Conservation (phyloP, 2,797 vertebrate species). For the Anabas testudineus region DNA sequence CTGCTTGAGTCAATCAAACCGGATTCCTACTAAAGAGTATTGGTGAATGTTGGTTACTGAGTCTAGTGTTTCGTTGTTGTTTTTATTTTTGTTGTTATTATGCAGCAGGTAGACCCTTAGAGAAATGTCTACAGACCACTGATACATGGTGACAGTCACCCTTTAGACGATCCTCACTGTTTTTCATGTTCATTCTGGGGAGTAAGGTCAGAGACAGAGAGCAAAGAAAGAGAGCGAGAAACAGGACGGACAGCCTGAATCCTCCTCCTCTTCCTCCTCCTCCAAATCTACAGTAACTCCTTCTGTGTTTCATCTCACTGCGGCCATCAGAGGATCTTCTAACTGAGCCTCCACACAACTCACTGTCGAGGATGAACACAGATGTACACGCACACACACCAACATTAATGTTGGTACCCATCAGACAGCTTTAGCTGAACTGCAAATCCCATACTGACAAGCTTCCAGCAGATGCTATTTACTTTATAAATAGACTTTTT, state of each 20-base stretch:
- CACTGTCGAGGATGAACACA: slow-evolving; percentile 33
- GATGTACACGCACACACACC: slow-evolving; percentile 13
- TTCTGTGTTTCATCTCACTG: slow-evolving; percentile 36
- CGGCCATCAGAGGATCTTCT: slow-evolving; percentile 28
- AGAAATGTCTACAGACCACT: slow-evolving; percentile 34
- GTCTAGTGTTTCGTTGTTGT: slow-evolving; percentile 29
- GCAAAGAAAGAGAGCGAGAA: background rate
- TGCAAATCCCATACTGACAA: slow-evolving; percentile 48
- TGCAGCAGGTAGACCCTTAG: slow-evolving; percentile 45
- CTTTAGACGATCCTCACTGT: slow-evolving; percentile 53
- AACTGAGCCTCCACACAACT: slow-evolving; percentile 40
- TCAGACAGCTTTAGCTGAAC: slow-evolving; percentile 25
- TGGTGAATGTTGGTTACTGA: slow-evolving; percentile 9
- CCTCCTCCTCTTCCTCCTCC: slow-evolving; percentile 40
- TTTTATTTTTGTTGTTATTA: slow-evolving; percentile 17
- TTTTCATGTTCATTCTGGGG: slow-evolving; percentile 23
- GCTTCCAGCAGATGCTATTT: slow-evolving; percentile 48
- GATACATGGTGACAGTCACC: slow-evolving; percentile 58
- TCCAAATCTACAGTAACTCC: slow-evolving; percentile 35
- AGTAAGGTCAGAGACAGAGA: slow-evolving; percentile 29
- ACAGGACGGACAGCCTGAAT: slow-evolving; percentile 23
- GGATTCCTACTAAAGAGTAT: slow-evolving; percentile 17
- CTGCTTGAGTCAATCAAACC: slow-evolving; percentile 29
- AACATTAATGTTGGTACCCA: slow-evolving; percentile 33
- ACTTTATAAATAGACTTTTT: slow-evolving; percentile 48